Evolutionary conservation across 2,797 vertebrate species (phyloP).

Genomic region (Leptodactylus fallax): DNA sequence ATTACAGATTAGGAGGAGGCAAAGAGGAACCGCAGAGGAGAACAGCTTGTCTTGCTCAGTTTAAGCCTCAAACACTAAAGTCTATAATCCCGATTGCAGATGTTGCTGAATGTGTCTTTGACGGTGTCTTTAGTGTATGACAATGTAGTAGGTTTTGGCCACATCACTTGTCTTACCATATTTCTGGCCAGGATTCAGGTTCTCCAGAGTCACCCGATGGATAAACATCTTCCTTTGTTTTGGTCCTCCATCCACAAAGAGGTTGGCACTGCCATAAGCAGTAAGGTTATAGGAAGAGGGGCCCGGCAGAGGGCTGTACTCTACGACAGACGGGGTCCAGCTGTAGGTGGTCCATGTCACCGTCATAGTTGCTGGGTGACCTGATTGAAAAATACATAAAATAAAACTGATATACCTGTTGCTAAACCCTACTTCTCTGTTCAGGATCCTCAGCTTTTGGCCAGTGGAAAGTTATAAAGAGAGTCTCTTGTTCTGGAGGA

Average conservation of each 20-base stretch:
- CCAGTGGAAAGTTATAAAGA: too few relatives aligned
- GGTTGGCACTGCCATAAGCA: constrained; percentile 71
- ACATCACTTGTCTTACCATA: constrained; percentile 81
- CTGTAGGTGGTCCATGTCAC: constrained; percentile 88
- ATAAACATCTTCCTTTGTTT: constrained; percentile 80
- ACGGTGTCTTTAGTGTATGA: neutral
- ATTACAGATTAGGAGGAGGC: neutral
- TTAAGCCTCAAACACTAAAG: neutral
- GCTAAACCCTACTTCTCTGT: too few relatives aligned
- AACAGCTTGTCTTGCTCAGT: constrained; percentile 4
- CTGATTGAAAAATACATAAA: constrained; percentile 67
- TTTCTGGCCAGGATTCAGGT: constrained; percentile 76
- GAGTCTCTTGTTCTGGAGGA: too few relatives aligned
- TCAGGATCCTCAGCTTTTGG: too few relatives aligned
- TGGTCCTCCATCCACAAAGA: constrained; percentile 83
- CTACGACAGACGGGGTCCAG: constrained; percentile 78
- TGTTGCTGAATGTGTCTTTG: neutral
- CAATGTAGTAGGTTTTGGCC: neutral
- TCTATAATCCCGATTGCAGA: constrained; percentile 6
- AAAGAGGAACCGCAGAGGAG: neutral
- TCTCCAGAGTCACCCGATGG: constrained; percentile 81
- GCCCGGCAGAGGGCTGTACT: constrained; percentile 74
- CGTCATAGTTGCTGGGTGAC: constrained; percentile 79
- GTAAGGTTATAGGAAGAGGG: constrained; percentile 73
- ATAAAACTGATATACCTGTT: constrained; percentile 74